Percentiles rank a stretch among this genome's conserved stretches.
Evolutionary conservation across 1,140 invertebrate species (phyloP).

Genomic region (Sitophilus oryzae): DNA sequence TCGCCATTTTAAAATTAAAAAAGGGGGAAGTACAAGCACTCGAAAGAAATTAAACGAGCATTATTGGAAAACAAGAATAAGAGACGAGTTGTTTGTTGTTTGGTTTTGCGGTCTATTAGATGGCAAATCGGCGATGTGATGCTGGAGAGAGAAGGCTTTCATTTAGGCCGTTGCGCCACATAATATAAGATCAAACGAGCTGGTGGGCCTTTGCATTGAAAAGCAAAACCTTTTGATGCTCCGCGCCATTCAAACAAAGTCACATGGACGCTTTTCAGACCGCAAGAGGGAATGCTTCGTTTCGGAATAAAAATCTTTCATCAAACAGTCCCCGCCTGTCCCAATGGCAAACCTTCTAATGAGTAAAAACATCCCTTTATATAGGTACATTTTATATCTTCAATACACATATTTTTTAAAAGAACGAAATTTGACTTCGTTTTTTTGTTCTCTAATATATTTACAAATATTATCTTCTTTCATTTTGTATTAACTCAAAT

Average conservation of each 20-base stretch:
- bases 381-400: background rate
- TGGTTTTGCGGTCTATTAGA: conserved; percentile 29
- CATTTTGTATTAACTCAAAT: too few relatives aligned
- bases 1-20: conserved; percentile 25
- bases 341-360: background rate
- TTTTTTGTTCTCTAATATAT: too few relatives aligned
- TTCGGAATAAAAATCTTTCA: conserved; percentile 7
- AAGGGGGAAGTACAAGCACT: conserved; percentile 23
- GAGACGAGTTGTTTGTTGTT: conserved; percentile 28
- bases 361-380: background rate
- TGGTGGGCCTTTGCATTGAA: conserved; percentile 23
- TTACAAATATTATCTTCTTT: too few relatives aligned
- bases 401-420: too few relatives aligned
- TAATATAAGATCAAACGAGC: conserved; percentile 29
- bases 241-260: conserved; percentile 15
- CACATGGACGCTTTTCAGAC: conserved; percentile 18
- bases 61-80: conserved; percentile 28
- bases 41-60: conserved; percentile 27
- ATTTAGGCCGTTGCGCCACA: conserved; percentile 24
- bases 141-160: conserved; percentile 25
- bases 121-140: conserved; percentile 23
- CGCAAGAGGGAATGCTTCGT: conserved; percentile 14
- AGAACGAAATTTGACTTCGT: too few relatives aligned
- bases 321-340: background rate
- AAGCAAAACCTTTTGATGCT: conserved; percentile 27